phyloP scores from a whole-genome alignment of 2,113 vertebrate species.

The Uropsilus gracilis region DNA sequence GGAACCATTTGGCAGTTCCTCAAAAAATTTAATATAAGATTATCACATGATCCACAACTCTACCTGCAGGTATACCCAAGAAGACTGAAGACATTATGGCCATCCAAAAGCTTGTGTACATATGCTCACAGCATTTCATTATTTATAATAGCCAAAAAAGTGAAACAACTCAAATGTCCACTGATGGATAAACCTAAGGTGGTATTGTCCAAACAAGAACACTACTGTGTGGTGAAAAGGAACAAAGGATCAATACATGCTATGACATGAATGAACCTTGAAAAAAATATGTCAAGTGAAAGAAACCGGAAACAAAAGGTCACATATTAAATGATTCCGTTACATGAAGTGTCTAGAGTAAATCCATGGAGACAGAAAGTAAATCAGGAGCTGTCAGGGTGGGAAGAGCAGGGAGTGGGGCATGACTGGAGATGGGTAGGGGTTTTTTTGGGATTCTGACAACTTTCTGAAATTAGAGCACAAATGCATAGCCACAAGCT shows the following conservation, averaged over 20 bases:
- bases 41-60: not conserved
- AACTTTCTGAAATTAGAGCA: not conserved
- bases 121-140: not conserved
- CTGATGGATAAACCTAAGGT: not conserved
- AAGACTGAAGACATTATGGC: not conserved
- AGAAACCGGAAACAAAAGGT: not conserved
- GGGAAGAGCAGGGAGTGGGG: not conserved
- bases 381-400: not conserved
- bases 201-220: not conserved
- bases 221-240: not conserved
- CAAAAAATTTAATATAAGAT: not conserved
- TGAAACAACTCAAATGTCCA: not conserved
- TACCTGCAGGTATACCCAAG: not conserved
- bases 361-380: not conserved
- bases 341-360: not conserved
- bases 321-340: not conserved
- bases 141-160: not conserved
- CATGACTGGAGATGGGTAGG: not conserved
- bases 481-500: not conserved
- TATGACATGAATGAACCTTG: not conserved
- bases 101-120: not conserved
- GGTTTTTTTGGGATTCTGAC: not conserved
- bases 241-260: not conserved
- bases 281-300: not conserved
- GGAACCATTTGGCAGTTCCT: not conserved